A percentile compares a stretch with the other conserved stretches of the same genome.
Conservation (phyloP, 2,888 invertebrate genomes). For the Archaeoteleia sp. region DNA sequence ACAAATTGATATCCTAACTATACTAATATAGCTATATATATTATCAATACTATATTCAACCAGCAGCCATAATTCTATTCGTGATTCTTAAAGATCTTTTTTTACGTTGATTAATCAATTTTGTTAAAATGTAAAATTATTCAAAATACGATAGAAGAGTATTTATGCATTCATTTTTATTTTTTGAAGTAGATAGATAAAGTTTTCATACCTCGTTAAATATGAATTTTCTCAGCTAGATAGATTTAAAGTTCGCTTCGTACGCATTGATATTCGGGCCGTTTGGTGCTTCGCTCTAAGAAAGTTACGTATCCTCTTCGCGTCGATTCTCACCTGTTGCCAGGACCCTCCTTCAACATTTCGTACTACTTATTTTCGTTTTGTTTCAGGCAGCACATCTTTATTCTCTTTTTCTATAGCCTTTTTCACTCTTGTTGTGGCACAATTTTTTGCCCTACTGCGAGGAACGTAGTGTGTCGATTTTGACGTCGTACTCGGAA, state of each 20-base stretch:
- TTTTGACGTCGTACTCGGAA: too few species aligned
- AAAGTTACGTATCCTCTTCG: conserved; percentile 58
- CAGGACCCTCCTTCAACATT: conserved; percentile 37
- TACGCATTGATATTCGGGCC: conserved; percentile 56
- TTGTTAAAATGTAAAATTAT: too few species aligned
- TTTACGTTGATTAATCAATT: too few species aligned
- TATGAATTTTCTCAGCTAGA: background rate
- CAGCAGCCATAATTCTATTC: too few species aligned
- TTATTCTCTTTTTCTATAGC: background rate
- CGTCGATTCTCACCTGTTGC: conserved; percentile 61
- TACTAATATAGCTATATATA: too few species aligned
- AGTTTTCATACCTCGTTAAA: too few species aligned
- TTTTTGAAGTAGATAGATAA: too few species aligned
- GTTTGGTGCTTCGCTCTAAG: conserved; percentile 29
- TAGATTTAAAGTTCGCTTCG: conserved; percentile 15
- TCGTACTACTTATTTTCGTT: conserved; percentile 6
- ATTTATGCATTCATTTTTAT: too few species aligned
- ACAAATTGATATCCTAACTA: too few species aligned
- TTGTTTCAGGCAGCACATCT: background rate
- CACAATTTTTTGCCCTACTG: background rate
- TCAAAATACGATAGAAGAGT: too few species aligned
- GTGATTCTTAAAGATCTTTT: too few species aligned
- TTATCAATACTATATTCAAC: too few species aligned
- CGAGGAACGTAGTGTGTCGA: background rate
- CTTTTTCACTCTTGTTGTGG: conserved; percentile 1